These are phyloP conservation scores for Halocynthia roretzi DNA, from an alignment of 23 tunicate species.

Conservation along the genomic window DNA sequence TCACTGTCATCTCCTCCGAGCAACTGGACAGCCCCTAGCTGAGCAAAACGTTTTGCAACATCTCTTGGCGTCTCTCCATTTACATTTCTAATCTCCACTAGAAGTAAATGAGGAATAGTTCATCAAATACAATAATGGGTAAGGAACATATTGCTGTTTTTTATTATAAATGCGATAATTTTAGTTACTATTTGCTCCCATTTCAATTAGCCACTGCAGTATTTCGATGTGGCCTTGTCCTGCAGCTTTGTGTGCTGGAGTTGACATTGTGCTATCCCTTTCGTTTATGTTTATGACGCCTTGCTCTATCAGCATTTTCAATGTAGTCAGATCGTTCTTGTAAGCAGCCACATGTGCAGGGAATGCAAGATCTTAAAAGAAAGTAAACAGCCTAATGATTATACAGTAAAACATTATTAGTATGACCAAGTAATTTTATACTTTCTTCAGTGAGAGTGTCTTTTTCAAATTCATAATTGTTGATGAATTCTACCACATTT, in stretches of 20 bases:
- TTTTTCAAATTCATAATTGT: conserved; percentile 57
- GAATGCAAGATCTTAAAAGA: conserved; percentile 61
- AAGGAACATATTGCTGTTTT: not conserved
- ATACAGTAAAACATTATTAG: too few species aligned
- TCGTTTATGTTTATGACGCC: conserved; percentile 90
- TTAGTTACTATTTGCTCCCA: conserved; percentile 84
- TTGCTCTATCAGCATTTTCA: conserved; percentile 69
- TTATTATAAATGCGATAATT: not conserved
- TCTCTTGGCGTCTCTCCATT: conserved; percentile 72
- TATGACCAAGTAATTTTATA: conserved; percentile 4
- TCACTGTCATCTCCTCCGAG: conserved; percentile 69
- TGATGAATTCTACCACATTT: conserved; percentile 60
- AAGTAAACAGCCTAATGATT: not conserved
- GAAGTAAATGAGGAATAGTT: not conserved
- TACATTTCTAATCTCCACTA: conserved; percentile 84
- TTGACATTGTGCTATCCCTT: conserved; percentile 76
- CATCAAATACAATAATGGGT: not conserved
- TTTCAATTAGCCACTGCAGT: conserved; percentile 82
- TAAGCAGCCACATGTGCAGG: conserved; percentile 97
- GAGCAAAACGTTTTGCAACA: conserved; percentile 84
- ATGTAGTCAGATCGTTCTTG: conserved; percentile 54
- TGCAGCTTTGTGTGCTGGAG: conserved; percentile 92
- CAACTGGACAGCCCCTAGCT: conserved; percentile 69
- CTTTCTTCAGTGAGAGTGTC: conserved; percentile 79
- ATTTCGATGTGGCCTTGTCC: conserved; percentile 80